These are phyloP conservation scores for Garra rufa DNA, from an alignment of 2,113 vertebrate species.

Conservation along the genomic window DNA sequence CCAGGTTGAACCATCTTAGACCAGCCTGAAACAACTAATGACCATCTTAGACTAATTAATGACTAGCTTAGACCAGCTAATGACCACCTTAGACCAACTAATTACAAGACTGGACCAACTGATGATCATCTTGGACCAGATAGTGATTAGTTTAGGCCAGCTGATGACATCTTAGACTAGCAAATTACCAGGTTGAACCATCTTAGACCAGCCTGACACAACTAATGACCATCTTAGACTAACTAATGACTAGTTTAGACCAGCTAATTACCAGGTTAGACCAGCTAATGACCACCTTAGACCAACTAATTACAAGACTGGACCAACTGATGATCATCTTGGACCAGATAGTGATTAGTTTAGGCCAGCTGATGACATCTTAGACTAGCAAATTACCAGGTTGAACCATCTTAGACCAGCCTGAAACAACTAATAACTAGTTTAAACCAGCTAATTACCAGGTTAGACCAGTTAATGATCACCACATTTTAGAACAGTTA, in stretches of 20 bases:
- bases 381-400: neutral
- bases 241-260: neutral
- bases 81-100: neutral
- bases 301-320: too few species aligned
- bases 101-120: neutral
- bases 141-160: neutral
- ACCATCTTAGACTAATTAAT: neutral
- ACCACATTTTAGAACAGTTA: too few species aligned
- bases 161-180: neutral
- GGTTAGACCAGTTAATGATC: neutral
- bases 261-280: neutral
- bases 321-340: too few species aligned
- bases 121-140: neutral
- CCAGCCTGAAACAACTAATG: neutral
- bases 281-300: too few species aligned
- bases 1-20: too few species aligned
- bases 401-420: too few species aligned
- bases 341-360: too few species aligned
- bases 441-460: neutral
- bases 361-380: too few species aligned
- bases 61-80: neutral
- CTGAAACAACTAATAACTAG: neutral
- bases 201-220: neutral
- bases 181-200: too few species aligned
- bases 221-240: neutral